phyloP scores from a whole-genome alignment of 2,888 invertebrate genomes.

The Marasmarcha lunaedactyla region DNA sequence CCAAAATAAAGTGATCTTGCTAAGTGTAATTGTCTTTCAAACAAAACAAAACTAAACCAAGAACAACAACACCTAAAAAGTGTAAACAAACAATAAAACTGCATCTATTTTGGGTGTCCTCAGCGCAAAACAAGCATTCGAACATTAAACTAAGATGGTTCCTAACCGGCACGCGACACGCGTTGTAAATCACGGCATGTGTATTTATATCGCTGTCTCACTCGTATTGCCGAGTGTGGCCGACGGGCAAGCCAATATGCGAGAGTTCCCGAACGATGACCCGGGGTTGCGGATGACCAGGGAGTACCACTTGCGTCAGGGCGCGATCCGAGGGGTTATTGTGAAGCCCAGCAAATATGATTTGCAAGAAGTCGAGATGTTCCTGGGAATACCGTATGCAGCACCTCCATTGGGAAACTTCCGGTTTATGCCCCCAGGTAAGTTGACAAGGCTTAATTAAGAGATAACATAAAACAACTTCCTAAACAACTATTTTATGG shows the following conservation, averaged over 20 bases:
- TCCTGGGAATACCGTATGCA: slow-evolving; percentile 84
- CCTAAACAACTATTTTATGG: too few species aligned
- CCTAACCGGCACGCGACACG: slow-evolving; percentile 53
- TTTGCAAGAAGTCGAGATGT: slow-evolving; percentile 78
- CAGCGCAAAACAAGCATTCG: slow-evolving; percentile 39
- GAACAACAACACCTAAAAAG: not conserved
- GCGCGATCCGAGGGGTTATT: slow-evolving; percentile 75
- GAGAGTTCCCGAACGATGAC: slow-evolving; percentile 38
- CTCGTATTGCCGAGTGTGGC: slow-evolving; percentile 37
- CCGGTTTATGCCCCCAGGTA: slow-evolving; percentile 88
- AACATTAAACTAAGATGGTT: slow-evolving; percentile 59
- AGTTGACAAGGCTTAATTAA: too few species aligned
- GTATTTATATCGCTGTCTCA: slow-evolving; percentile 61
- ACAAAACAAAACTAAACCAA: too few species aligned
- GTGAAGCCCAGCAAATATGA: slow-evolving; percentile 74
- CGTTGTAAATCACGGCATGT: slow-evolving; percentile 57
- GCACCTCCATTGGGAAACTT: slow-evolving; percentile 80
- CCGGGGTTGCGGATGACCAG: slow-evolving; percentile 58
- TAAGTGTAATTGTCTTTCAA: too few species aligned
- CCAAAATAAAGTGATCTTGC: too few species aligned
- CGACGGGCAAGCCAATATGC: slow-evolving; percentile 34
- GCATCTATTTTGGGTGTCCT: slow-evolving; percentile 42
- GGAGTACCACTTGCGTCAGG: slow-evolving; percentile 75
- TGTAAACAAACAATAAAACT: slow-evolving; percentile 48
- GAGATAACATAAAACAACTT: too few species aligned